Percentiles rank a stretch among this genome's conserved stretches.
Evolutionary conservation across 2,113 vertebrate genomes (phyloP).

Genomic region (Dicentrarchus labrax): DNA sequence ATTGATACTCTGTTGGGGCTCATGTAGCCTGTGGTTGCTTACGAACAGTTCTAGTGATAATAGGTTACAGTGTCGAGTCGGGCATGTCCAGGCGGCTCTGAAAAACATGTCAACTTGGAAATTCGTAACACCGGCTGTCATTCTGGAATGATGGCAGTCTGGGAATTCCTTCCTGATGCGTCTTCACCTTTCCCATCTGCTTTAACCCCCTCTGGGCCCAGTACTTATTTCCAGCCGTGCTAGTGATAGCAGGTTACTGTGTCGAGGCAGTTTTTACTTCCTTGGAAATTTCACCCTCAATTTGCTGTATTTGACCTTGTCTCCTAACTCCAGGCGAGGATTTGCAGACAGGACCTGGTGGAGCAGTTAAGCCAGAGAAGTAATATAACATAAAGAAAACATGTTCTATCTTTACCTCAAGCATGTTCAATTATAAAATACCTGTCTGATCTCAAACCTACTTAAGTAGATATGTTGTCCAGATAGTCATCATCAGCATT

Average conservation of each 20-base stretch:
- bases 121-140: constrained; percentile 59
- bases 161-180: constrained; percentile 70
- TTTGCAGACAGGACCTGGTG: background rate
- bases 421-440: background rate
- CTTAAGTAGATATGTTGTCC: background rate
- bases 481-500: background rate
- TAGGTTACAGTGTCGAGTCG: constrained; percentile 74
- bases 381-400: background rate
- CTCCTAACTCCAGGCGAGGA: constrained; percentile 20
- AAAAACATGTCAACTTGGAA: constrained; percentile 52
- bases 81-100: constrained; percentile 70
- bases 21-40: constrained; percentile 25
- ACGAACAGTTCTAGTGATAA: constrained; percentile 11
- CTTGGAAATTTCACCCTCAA: constrained; percentile 33
- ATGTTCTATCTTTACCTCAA: background rate
- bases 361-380: background rate
- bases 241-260: constrained; percentile 49
- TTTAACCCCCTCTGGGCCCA: constrained; percentile 34
- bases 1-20: background rate
- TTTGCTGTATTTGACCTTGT: constrained; percentile 42
- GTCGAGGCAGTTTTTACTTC: constrained; percentile 15
- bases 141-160: constrained; percentile 72
- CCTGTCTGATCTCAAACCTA: background rate
- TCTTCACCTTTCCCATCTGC: constrained; percentile 31
- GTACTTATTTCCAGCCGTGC: background rate